Conservation (phyloP, 2,888 invertebrate genomes). For the Thelaira solivaga region DNA sequence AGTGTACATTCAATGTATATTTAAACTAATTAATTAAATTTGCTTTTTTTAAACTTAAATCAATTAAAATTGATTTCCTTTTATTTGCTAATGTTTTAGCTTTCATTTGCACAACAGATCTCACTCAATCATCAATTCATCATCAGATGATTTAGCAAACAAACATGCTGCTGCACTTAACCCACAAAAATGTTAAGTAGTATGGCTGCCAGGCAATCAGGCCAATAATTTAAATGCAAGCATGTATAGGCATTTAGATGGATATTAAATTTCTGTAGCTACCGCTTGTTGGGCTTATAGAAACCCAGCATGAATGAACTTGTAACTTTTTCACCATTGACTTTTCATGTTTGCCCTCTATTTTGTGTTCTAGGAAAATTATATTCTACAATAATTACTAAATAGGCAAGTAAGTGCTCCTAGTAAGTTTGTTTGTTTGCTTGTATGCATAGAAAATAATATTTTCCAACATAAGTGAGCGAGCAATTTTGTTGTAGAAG, state of each 20-base stretch:
- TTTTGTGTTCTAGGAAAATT: not conserved
- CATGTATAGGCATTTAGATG: not conserved
- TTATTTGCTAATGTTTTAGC: not conserved
- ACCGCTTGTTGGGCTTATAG: not conserved
- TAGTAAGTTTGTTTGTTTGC: not conserved
- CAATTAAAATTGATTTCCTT: conserved; percentile 1
- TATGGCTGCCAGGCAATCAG: not conserved
- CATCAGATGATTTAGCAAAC: too few species aligned
- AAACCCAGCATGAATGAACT: conserved; percentile 54
- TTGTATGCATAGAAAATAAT: conserved; percentile 8
- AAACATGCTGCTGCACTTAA: conserved; percentile 29
- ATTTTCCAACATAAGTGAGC: conserved; percentile 14
- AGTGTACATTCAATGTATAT: too few species aligned
- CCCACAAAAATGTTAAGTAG: conserved; percentile 34
- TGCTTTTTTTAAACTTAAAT: not conserved
- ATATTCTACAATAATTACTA: conserved; percentile 29
- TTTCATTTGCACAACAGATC: not conserved
- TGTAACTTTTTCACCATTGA: conserved; percentile 54
- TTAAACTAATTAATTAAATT: not conserved
- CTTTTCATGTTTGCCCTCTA: conserved; percentile 33
- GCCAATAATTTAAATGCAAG: too few species aligned
- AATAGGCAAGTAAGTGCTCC: not conserved
- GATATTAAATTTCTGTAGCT: conserved; percentile 24
- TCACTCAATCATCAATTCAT: conserved; percentile 5
- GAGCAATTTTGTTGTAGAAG: conserved; percentile 28